phyloP scores from a whole-genome alignment of 1,140 invertebrate species.

The Drosophila orena region DNA sequence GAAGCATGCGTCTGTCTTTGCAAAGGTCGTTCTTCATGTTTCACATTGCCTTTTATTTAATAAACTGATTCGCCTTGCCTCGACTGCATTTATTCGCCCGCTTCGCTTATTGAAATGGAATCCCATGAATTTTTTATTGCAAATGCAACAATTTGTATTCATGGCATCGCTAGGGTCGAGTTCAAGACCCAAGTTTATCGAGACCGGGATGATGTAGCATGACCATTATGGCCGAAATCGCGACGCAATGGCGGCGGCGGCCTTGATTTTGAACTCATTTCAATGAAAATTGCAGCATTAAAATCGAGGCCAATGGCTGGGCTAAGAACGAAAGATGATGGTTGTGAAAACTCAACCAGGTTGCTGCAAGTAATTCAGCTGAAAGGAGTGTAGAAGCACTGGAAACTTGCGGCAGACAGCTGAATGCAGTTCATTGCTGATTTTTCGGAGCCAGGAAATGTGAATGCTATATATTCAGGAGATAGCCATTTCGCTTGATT shows the following conservation, averaged over 20 bases:
- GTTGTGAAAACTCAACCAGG: not conserved
- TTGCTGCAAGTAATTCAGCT: conserved; percentile 10
- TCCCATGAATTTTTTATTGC: conserved; percentile 68
- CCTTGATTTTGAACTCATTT: conserved; percentile 81
- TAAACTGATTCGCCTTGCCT: conserved; percentile 50
- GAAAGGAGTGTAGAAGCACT: conserved; percentile 1
- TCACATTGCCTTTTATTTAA: conserved; percentile 58
- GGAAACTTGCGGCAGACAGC: not conserved
- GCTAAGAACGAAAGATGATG: conserved; percentile 15
- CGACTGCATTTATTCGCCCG: conserved; percentile 51
- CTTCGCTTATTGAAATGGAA: conserved; percentile 71
- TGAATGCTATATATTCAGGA: conserved; percentile 24
- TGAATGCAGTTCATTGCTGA: too few species aligned
- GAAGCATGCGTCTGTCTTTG: conserved; percentile 30
- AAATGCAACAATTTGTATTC: conserved; percentile 82
- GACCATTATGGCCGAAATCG: conserved; percentile 28
- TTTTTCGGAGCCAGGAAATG: not conserved
- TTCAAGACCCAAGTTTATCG: conserved; percentile 37
- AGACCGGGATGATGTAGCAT: conserved; percentile 62
- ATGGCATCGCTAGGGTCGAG: conserved; percentile 57
- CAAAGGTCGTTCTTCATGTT: conserved; percentile 66
- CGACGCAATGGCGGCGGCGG: conserved; percentile 20
- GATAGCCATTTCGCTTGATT: conserved; percentile 27
- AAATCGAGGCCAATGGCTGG: conserved; percentile 66
- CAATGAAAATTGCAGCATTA: conserved; percentile 58